Base-by-base conservation (phyloP, 1,140 invertebrate genomes). In the Bombus turneri region DNA sequence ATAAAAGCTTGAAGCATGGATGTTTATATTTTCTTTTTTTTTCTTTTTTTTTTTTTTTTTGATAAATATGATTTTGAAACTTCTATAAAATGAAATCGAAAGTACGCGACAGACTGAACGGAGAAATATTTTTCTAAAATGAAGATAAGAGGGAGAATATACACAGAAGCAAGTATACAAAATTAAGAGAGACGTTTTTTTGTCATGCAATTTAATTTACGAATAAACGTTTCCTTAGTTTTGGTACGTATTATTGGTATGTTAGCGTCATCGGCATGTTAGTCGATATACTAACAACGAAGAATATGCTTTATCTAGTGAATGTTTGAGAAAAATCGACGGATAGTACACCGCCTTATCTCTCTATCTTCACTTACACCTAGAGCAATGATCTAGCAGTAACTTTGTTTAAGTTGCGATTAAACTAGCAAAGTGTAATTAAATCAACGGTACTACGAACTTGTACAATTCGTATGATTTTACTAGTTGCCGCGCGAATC, bases 391-490 rank as follows among this genome's bases (percentile, higher is more conserved):
- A 69, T 77, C 64, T 41, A 78, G 39, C 53, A 13, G 9, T 57
- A 31, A 59, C 18, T 37, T 66, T 62, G 68, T 84, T 78, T 78
- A 13, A 71, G 47, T 71, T 59, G 53, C 22, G 53, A 84, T 84
- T 59, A 59, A 71, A 28, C 53, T 31, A 28, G 34, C 25, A 12
- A 31, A 71, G 59, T 6, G 47, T 53, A 53, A 53, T 22, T 53
- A 53, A 53, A 53, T 5, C 18, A 53, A 53, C 47, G 6, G 47
- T 53, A 53, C 47, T 53, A 53, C 47, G 47, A 53, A 53, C 18
- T 53, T 22, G 47, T 53, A 53, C 47, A 22, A 53, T 53, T 53
- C 47, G 47, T 53, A 53, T 22, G 47, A 53, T 53, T 53, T 8
- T 53, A 8, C 47, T 22, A 53, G 18, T 53, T 22, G 5, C 5